A percentile compares a stretch with the other conserved stretches of the same genome.
These are phyloP conservation scores for Mesembrinibis cayennensis DNA, from an alignment of 2,113 vertebrate species.

Conservation along the genomic window DNA sequence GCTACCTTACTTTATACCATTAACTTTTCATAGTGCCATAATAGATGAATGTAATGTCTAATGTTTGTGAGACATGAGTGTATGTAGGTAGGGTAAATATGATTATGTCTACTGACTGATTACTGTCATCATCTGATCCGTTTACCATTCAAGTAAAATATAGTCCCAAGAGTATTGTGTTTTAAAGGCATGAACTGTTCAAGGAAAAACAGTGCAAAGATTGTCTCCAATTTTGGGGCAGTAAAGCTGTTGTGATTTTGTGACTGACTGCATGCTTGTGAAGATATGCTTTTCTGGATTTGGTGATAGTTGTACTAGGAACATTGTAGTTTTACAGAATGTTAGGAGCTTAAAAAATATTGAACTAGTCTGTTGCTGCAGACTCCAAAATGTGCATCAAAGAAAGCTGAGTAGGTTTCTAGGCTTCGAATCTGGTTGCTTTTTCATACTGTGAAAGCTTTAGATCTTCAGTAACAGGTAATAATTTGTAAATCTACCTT, in stretches of 20 bases:
- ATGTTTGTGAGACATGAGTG: background rate
- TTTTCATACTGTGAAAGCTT: background rate
- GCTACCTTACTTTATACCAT: background rate
- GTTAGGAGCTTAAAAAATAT: background rate
- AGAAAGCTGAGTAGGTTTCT: background rate
- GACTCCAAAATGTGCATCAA: background rate
- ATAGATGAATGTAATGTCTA: background rate
- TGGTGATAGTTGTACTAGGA: background rate
- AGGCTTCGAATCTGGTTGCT: background rate
- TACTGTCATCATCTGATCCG: background rate
- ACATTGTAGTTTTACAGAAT: background rate
- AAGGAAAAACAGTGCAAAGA: background rate
- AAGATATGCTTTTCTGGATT: background rate
- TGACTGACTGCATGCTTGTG: background rate
- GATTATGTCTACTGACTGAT: background rate
- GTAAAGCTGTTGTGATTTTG: background rate
- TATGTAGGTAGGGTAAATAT: background rate
- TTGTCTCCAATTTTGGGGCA: background rate
- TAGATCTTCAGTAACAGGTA: background rate
- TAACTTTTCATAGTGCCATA: background rate
- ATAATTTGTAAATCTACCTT: background rate
- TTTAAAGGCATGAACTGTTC: background rate
- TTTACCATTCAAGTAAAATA: background rate
- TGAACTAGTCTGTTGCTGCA: background rate
- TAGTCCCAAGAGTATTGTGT: background rate